Percentiles rank a stretch among this genome's conserved stretches.
Conservation (phyloP, 2,113 vertebrate genomes). For the Anas platyrhynchos region DNA sequence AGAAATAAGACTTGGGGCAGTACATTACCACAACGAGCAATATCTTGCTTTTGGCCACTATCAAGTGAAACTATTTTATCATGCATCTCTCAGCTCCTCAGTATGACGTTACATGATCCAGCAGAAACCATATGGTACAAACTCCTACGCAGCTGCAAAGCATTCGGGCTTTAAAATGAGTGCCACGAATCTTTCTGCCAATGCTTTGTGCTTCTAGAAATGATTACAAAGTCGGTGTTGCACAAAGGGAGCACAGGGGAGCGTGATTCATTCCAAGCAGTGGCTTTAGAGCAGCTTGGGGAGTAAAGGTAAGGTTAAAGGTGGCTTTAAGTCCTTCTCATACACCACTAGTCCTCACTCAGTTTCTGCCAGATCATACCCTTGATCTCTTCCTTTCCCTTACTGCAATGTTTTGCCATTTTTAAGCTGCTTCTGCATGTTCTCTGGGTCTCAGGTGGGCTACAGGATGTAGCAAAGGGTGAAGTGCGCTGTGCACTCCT, state of each 20-base stretch:
- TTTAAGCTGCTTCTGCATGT: neutral
- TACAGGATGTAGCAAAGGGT: neutral
- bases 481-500: neutral
- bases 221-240: neutral
- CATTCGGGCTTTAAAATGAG: neutral
- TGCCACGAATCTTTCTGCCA: neutral
- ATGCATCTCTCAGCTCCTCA: neutral
- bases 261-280: neutral
- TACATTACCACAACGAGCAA: neutral
- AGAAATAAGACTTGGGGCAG: neutral
- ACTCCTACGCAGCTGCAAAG: neutral
- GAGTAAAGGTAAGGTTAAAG: slow-evolving; percentile 4
- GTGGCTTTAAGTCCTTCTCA: neutral
- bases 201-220: neutral
- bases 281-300: neutral
- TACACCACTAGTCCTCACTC: neutral
- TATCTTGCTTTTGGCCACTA: neutral
- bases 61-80: neutral
- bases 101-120: neutral
- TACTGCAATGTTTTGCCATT: neutral
- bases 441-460: neutral
- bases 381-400: neutral
- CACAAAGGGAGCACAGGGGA: neutral
- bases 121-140: neutral
- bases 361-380: neutral